Base-by-base conservation (phyloP, 53 echinoderm and acorn worm species). In the Actinopyga echinites region DNA sequence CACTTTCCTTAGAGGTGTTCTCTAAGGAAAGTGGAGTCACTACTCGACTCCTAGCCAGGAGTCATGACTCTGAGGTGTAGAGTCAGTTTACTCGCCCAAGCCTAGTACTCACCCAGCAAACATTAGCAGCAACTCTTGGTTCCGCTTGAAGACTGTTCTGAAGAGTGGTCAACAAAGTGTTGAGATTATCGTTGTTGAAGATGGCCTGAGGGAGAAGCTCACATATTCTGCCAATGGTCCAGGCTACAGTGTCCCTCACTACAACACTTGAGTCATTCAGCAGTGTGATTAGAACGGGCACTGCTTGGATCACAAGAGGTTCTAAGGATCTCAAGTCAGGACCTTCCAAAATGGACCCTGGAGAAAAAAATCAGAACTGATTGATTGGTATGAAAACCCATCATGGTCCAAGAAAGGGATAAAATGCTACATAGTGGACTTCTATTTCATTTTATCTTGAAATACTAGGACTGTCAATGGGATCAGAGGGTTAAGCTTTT, bases 301-400 rank as follows among this genome's bases (percentile, higher is more conserved):
- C 86, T 57, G 90, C 91, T 81, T 94, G 63, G 33, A 91, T 69
- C 15, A 99, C 94, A 4, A 90, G 83, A 34, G 87, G 84, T 60
- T 94, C 92, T 17, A 99, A 87, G 43, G 83, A n/a, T 22, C 88
- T 84, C 17, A 86, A 87, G 25, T 95, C 91, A 2, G 94, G 99
- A 3, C 99, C 99, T 59, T 99, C 99, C 59, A 99, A 57, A 38
- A 95, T 99, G 32, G 99, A 99, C 37, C 99, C 97, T 97, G 84
- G 15, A 40, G 29, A 58, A 85, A 57, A 55, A 56, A 43, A 45
- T 21, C 49, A 49, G 13, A 49, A 2, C 49, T 12, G 24, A 25
- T 3, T 23, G 15, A 54, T 4, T 25, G 45, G 21, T 28, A 1
- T 15, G 13, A 17, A 0, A 7, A 3, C 17, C 13, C 49, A 10